Evolutionary conservation across 2,113 vertebrate species (phyloP).

Genomic region (Laterallus jamaicensis): DNA sequence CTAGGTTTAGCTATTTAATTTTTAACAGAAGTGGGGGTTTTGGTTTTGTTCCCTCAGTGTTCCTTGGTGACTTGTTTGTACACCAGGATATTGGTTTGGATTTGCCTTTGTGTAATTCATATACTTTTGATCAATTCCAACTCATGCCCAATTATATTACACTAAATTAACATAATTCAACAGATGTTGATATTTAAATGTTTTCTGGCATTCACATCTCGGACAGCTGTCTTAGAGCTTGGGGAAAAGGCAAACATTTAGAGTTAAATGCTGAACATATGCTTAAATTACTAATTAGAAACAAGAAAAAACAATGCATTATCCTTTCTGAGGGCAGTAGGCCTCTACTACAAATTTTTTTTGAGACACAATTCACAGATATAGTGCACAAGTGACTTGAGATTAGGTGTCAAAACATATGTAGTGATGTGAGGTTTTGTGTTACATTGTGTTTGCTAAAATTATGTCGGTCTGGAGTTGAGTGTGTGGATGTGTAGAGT

Average conservation of each 20-base stretch:
- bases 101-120: slow-evolving; percentile 79
- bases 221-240: slow-evolving; percentile 87
- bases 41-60: slow-evolving; percentile 1
- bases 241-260: slow-evolving; percentile 87
- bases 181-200: slow-evolving; percentile 90
- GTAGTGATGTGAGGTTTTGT: slow-evolving; percentile 17
- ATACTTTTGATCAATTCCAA: slow-evolving; percentile 81
- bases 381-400: slow-evolving; percentile 28
- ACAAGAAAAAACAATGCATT: slow-evolving; percentile 79
- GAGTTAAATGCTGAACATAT: slow-evolving; percentile 89
- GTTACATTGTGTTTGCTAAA: slow-evolving; percentile 21
- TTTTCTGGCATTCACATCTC: slow-evolving; percentile 85
- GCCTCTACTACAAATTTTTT: slow-evolving; percentile 46
- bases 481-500: not conserved
- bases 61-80: slow-evolving; percentile 67
- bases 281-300: slow-evolving; percentile 89
- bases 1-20: slow-evolving; percentile 12
- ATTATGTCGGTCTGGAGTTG: not conserved
- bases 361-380: slow-evolving; percentile 51
- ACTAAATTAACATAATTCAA: slow-evolving; percentile 88
- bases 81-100: slow-evolving; percentile 63
- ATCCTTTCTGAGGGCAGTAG: slow-evolving; percentile 81
- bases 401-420: not conserved
- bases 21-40: slow-evolving; percentile 9
- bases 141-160: slow-evolving; percentile 85